These are phyloP conservation scores for Tenthredo notha DNA, from an alignment of 2,888 invertebrate species.

Conservation along the genomic window DNA sequence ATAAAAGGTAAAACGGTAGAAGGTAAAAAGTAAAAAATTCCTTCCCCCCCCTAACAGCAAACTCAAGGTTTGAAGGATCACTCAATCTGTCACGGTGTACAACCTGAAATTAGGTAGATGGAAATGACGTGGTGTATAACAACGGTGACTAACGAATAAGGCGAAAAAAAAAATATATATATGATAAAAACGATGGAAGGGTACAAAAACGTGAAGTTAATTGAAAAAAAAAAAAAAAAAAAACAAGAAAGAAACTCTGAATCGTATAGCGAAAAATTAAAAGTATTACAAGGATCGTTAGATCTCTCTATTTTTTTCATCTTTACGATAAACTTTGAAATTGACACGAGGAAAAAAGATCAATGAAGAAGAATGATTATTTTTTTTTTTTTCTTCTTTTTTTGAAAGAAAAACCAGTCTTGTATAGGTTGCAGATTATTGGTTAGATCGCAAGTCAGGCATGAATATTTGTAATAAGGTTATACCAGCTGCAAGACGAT, in stretches of 20 bases:
- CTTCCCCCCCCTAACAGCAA: background rate
- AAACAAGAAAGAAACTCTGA: too few relatives aligned
- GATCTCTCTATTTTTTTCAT: background rate
- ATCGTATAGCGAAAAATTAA: too few relatives aligned
- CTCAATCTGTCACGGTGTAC: slow-evolving; percentile 29
- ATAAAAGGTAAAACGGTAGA: background rate
- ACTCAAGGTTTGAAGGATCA: slow-evolving; percentile 19
- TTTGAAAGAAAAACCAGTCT: background rate
- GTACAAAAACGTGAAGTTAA: too few relatives aligned
- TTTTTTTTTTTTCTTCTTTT: background rate
- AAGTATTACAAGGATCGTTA: too few relatives aligned
- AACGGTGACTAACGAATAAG: background rate
- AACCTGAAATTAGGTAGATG: background rate
- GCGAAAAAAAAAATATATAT: background rate
- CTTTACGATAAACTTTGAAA: background rate
- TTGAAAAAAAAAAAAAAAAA: too few relatives aligned
- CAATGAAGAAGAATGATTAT: background rate
- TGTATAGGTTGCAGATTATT: background rate
- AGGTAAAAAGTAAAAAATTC: background rate
- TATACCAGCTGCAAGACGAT: background rate
- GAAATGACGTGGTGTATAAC: background rate
- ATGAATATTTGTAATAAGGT: background rate
- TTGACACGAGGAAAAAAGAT: background rate
- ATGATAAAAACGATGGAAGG: too few relatives aligned
- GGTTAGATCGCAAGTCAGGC: background rate